These are phyloP conservation scores for Anarsia innoxiella DNA, from an alignment of 2,888 invertebrate genomes.

Conservation along the genomic window DNA sequence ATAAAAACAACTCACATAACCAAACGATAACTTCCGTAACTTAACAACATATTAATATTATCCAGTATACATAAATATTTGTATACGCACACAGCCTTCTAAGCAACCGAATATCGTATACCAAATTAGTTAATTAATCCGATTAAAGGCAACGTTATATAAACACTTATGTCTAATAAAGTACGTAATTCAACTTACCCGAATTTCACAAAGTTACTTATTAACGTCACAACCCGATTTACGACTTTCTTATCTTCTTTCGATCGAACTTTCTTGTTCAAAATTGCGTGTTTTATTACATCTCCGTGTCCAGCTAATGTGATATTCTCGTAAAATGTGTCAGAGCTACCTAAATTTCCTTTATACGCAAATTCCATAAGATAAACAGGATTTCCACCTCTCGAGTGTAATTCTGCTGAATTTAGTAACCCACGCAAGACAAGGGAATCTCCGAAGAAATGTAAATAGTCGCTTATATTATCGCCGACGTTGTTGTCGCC, in stretches of 20 bases:
- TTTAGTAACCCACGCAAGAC: slow-evolving; percentile 25
- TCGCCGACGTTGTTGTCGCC: slow-evolving; percentile 23
- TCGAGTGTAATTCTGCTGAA: slow-evolving; percentile 23
- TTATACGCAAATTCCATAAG: slow-evolving; percentile 33
- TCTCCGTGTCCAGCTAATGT: slow-evolving; percentile 30
- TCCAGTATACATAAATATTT: no score
- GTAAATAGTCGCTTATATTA: slow-evolving; percentile 22
- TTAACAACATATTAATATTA: no score
- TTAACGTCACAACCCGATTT: slow-evolving; percentile 23
- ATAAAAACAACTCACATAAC: no score
- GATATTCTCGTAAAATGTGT: slow-evolving; percentile 22
- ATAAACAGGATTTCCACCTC: slow-evolving; percentile 22
- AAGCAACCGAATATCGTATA: no score
- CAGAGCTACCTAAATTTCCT: slow-evolving; percentile 24
- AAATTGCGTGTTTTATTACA: slow-evolving; percentile 25
- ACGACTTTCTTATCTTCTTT: slow-evolving; percentile 22
- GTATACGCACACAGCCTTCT: no score
- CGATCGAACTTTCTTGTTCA: slow-evolving; percentile 16
- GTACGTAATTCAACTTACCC: no score
- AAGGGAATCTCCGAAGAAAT: slow-evolving; percentile 30
- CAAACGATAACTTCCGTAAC: no score
- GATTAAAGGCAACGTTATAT: no score
- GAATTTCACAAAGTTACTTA: slow-evolving; percentile 29
- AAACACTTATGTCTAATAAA: not conserved
- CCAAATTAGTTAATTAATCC: no score